These are phyloP conservation scores for Pteropus alecto DNA, from an alignment of 2,113 vertebrate genomes.

Conservation along the genomic window DNA sequence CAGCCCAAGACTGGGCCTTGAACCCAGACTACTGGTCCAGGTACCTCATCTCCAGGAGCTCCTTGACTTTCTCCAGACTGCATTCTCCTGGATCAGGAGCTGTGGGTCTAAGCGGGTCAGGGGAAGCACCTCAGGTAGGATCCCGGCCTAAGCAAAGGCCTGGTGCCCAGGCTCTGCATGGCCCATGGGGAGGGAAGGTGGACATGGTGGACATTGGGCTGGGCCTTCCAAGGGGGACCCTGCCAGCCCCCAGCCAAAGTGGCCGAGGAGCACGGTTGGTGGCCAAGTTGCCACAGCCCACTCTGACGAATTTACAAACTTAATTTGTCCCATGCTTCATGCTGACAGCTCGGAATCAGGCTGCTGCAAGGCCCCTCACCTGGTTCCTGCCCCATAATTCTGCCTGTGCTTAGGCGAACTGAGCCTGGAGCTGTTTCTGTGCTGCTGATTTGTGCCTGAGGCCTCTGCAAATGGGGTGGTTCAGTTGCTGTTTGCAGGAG, in stretches of 20 bases:
- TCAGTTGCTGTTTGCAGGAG: constrained; percentile 13
- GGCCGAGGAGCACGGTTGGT: not conserved
- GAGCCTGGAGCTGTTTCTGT: not conserved
- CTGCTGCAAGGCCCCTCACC: not conserved
- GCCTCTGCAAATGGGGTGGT: not conserved
- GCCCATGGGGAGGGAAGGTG: not conserved
- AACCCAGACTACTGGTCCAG: not conserved
- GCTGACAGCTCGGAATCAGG: not conserved
- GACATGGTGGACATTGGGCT: not conserved
- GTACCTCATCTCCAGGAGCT: not conserved
- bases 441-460: not conserved
- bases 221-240: not conserved
- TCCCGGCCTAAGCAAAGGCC: not conserved
- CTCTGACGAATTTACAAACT: not conserved
- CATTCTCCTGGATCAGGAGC: not conserved
- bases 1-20: not conserved
- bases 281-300: not conserved
- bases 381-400: not conserved
- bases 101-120: not conserved
- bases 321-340: not conserved
- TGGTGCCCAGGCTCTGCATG: not conserved
- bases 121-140: not conserved
- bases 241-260: not conserved
- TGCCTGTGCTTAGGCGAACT: not conserved
- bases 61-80: not conserved